Evolutionary conservation across 2,113 vertebrate genomes (phyloP).

Genomic region (Daubentonia madagascariensis): DNA sequence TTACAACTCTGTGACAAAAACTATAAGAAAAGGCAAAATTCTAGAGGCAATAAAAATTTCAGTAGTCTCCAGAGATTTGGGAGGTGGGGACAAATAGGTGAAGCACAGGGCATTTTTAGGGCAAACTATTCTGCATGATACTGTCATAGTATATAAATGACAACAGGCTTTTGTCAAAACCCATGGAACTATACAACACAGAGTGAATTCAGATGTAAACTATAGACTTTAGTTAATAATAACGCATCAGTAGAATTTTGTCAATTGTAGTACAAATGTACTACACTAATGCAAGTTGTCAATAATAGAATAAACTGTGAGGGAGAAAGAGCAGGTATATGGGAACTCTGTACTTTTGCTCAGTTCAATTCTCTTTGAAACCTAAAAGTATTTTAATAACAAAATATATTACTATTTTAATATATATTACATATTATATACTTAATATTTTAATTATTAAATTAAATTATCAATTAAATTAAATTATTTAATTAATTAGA

Average conservation of each 20-base stretch:
- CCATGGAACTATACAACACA: neutral
- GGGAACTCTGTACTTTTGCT: neutral
- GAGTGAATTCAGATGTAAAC: neutral
- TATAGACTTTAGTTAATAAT: neutral
- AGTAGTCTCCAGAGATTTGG: neutral
- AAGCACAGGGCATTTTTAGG: neutral
- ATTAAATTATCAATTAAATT: no score
- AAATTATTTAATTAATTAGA: no score
- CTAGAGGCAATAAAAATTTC: neutral
- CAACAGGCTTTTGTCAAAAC: neutral
- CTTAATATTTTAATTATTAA: no score
- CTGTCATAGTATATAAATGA: neutral
- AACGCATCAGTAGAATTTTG: neutral
- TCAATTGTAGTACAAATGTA: neutral
- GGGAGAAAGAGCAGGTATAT: neutral
- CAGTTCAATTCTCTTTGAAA: neutral
- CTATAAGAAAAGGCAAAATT: neutral
- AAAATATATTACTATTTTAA: neutral
- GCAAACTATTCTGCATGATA: neutral
- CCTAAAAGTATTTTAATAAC: neutral
- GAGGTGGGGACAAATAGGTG: neutral
- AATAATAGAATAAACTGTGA: neutral
- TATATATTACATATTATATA: no score
- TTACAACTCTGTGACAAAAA: neutral
- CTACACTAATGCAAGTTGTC: neutral